Percentiles rank a stretch among this genome's conserved stretches.
Evolutionary conservation across 2,797 vertebrate genomes (phyloP).

Genomic region (Natrix natrix): DNA sequence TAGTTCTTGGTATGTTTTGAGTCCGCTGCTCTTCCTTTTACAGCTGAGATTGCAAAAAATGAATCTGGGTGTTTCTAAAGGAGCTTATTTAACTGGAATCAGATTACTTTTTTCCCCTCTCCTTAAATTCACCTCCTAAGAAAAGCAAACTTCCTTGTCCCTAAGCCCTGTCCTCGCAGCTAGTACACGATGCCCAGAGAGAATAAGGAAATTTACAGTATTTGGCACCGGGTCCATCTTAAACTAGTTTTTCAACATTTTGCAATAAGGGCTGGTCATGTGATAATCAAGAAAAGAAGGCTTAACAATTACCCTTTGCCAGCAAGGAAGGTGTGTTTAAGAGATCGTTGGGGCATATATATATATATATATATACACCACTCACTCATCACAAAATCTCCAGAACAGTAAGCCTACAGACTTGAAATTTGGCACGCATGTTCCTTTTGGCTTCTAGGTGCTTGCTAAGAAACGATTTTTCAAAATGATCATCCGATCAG

Average conservation of each 20-base stretch:
- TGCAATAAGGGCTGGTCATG: constrained; percentile 48
- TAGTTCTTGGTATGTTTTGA: background rate
- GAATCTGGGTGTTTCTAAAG: background rate
- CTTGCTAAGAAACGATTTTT: too few species aligned
- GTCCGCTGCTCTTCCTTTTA: constrained; percentile 24
- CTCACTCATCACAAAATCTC: too few species aligned
- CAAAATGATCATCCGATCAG: too few species aligned
- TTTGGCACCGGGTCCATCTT: constrained; percentile 58
- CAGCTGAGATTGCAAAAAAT: background rate
- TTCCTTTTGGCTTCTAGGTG: too few species aligned
- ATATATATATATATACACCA: too few species aligned
- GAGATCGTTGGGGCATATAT: background rate
- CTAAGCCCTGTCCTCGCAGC: constrained; percentile 48
- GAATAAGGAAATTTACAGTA: constrained; percentile 56
- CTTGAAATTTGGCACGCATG: too few species aligned
- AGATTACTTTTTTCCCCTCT: background rate
- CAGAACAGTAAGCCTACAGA: too few species aligned
- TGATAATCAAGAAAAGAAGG: constrained; percentile 64
- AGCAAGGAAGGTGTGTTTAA: constrained; percentile 50
- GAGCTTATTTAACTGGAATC: constrained; percentile 38
- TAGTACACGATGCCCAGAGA: constrained; percentile 8
- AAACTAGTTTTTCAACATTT: constrained; percentile 72
- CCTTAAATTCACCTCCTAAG: constrained; percentile 35
- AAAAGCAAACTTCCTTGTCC: constrained; percentile 56
- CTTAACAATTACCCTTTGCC: constrained; percentile 53